Conservation (phyloP, 2,113 vertebrate genomes). For the Jacana jacana region DNA sequence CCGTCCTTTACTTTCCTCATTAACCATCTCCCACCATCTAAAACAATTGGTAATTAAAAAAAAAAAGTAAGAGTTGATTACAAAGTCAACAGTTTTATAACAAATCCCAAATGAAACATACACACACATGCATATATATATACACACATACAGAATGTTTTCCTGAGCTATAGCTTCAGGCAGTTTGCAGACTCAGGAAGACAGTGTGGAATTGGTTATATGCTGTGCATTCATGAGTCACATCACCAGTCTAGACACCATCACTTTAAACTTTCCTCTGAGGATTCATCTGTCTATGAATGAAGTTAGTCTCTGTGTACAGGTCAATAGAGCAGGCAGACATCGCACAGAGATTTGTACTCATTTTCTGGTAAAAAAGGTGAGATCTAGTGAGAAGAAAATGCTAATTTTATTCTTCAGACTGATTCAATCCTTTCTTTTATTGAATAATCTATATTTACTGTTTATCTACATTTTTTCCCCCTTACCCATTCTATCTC, state of each 20-base stretch:
- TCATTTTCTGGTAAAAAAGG: background rate
- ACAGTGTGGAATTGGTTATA: constrained; percentile 3
- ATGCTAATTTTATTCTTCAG: background rate
- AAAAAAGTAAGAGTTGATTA: background rate
- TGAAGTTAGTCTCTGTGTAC: background rate
- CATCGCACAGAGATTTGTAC: background rate
- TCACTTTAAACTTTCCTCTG: constrained; percentile 5
- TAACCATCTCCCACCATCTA: background rate
- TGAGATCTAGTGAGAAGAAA: background rate
- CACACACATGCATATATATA: no score
- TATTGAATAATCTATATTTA: background rate
- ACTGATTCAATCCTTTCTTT: background rate
- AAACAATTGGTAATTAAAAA: background rate
- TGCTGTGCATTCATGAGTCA: constrained; percentile 27
- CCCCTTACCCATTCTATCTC: background rate
- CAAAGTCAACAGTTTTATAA: background rate
- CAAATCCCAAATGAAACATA: background rate
- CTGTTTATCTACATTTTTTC: no score
- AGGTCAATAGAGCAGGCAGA: background rate
- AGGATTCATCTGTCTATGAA: constrained; percentile 1
- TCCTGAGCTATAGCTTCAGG: background rate
- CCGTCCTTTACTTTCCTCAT: background rate
- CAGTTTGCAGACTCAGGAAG: constrained; percentile 10
- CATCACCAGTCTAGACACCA: constrained; percentile 44
- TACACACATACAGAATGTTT: background rate